Base-by-base conservation (phyloP, 2,888 invertebrate genomes). In the Leucozona laternaria region DNA sequence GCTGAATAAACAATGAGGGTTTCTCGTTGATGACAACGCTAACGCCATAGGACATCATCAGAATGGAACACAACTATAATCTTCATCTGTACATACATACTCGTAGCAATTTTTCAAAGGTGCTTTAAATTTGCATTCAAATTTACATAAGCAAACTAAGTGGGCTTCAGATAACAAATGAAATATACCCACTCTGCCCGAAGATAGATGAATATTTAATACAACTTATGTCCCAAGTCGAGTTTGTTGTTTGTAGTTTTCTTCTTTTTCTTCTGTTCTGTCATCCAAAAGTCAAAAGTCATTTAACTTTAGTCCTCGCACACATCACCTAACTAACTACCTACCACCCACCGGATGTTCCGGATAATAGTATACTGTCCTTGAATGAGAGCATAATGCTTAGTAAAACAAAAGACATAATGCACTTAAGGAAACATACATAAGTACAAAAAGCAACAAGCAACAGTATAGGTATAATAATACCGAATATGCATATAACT, bases 111-210 rank as follows among this genome's bases (percentile, higher is more conserved):
- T 66, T 66, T 66, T 50, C 50, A 48, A 34, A 68, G 68, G 68
- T 68, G 53, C 68, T 68, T 68, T 53, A 68, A 68, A 68, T 68
- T 68, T 68, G 68, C 68, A 68, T 68, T 37, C 50, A 53, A 68
- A 68, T 68, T 68, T 68, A 68, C 68, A 68, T 68, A 68, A 68
- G 37, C 68, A 68, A 68, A 68, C 68, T 48, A 68, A 68, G 68
- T 68, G 45, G 68, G 50, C 68, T 68, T 68, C 25, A 68, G 53
- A 68, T 50, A 68, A 53, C 68, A 68, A 68, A 68, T 68, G 68
- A 68, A 68, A 68, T 68, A 68, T 68, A 53, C 68, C 50, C 37
- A 53, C 37, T 53, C 34, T 53, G 68, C 68, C 68, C 53, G 17
- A 53, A 68, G 68, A 34, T 22, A 53, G 22, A 37, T 68, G 68